Base-by-base conservation (phyloP, 2,113 vertebrate species). In the Notiomystis cincta region DNA sequence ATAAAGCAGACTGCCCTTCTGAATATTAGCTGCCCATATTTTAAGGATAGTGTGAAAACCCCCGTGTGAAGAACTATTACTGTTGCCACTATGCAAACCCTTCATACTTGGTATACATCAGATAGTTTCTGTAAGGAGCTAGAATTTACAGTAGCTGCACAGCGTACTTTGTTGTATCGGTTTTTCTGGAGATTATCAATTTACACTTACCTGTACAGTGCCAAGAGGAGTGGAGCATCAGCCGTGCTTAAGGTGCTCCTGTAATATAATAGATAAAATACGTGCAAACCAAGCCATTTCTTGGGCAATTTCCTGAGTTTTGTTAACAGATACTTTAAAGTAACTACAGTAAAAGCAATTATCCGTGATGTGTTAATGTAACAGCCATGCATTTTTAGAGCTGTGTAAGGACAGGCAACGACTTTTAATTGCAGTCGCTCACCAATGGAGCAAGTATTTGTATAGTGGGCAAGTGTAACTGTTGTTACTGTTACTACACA, bases 71-170 rank as follows among this genome's bases (percentile, higher is more conserved):
- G 91, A 90, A 60, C 31, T 93, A 37, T 73, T 56, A 81, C 78
- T 91, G 64, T 94, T 95, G 71, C 51, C 77, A 91, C 90, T 95
- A 93, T 92, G 85, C 93, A 96, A 94, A 85, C 87, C 0, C 1
- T 91, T 95, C 51, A 28, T 84, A 64, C 40, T 70, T 30, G 47
- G 40, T 92, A 27, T 44, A 44, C 48, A 30, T 54, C 66, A 58
- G 56, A 16, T 77, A 78, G 56, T 64, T 81, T 47, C 33, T 51
- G 64, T 84, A 83, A 77, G 65, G 56, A 83, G 76, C 61, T 77
- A 14, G 47, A 71, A 89, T 76, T 93, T 64, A 19, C 64, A 38
- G 17, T 31, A 71, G 90, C 64, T 93, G 44, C 7, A 3, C 88
- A 54, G 60, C 19, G 51, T 80, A 67, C 80, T 94, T 73, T 81